These are phyloP conservation scores for Papilio polyxenes DNA, from an alignment of 1,140 invertebrate genomes.

Conservation along the genomic window DNA sequence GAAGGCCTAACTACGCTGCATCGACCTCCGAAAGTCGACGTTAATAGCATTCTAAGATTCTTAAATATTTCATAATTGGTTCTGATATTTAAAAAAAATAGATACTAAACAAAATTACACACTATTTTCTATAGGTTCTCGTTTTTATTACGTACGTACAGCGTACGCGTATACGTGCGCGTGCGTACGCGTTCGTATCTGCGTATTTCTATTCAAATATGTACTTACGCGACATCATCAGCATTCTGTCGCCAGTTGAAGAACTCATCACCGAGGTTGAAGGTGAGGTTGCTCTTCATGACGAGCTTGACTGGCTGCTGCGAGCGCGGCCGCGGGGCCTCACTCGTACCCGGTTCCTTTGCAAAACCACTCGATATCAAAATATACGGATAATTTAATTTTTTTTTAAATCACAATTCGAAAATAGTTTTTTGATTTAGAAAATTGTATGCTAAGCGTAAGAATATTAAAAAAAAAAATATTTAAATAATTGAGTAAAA, in stretches of 20 bases:
- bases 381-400: constrained; percentile 2
- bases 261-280: constrained; percentile 69
- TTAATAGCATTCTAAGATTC: no score
- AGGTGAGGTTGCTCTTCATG: constrained; percentile 69
- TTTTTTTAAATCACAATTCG: background rate
- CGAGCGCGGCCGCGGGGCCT: background rate
- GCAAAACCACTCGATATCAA: constrained; percentile 28
- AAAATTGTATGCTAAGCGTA: no score
- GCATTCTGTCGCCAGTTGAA: constrained; percentile 54
- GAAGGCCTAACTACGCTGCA: no score
- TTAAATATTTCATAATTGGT: no score
- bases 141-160: no score
- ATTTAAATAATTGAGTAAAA: no score
- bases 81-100: no score
- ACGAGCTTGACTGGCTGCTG: constrained; percentile 57
- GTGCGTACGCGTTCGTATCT: background rate
- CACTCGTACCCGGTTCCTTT: background rate
- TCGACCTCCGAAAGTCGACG: no score
- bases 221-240: constrained; percentile 53
- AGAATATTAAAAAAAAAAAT: no score
- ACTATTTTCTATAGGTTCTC: no score
- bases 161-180: background rate
- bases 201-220: no score
- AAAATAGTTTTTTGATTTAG: background rate
- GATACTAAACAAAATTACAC: no score